These are phyloP conservation scores for Glareola pratincola DNA, from an alignment of 2,113 vertebrate species.

Conservation along the genomic window DNA sequence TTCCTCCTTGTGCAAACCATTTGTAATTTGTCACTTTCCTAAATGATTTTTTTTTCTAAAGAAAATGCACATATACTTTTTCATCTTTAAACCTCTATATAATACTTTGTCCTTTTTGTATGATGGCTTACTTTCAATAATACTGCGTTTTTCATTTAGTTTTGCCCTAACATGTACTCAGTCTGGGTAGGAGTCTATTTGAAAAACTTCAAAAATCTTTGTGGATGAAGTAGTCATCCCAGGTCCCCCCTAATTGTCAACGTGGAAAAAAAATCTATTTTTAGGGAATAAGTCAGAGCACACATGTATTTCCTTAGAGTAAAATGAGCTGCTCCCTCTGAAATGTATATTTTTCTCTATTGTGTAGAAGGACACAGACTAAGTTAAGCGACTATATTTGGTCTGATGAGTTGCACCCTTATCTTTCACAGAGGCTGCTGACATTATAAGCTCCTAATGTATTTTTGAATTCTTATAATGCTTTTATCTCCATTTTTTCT, in stretches of 20 bases:
- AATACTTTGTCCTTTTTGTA: background rate
- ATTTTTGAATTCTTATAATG: background rate
- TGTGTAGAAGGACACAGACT: background rate
- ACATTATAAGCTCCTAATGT: background rate
- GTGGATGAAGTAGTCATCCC: background rate
- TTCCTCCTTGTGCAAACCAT: background rate
- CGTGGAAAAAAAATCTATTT: background rate
- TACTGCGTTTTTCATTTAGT: background rate
- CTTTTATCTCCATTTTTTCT: background rate
- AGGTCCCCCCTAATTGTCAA: fast-evolving
- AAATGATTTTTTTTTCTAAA: background rate
- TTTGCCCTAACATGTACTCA: background rate
- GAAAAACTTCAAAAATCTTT: background rate
- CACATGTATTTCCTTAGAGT: background rate
- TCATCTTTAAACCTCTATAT: background rate
- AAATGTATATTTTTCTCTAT: background rate
- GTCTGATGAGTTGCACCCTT: background rate
- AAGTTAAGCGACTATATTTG: background rate
- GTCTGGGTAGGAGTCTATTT: background rate
- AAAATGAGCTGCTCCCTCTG: background rate
- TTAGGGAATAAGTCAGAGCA: background rate
- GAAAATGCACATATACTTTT: background rate
- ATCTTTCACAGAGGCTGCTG: background rate
- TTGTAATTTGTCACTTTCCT: background rate
- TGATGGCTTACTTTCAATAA: background rate